Evolutionary conservation across 92 coral and sea anemone species (phyloP).

Genomic region (Epizoanthus ramosus): DNA sequence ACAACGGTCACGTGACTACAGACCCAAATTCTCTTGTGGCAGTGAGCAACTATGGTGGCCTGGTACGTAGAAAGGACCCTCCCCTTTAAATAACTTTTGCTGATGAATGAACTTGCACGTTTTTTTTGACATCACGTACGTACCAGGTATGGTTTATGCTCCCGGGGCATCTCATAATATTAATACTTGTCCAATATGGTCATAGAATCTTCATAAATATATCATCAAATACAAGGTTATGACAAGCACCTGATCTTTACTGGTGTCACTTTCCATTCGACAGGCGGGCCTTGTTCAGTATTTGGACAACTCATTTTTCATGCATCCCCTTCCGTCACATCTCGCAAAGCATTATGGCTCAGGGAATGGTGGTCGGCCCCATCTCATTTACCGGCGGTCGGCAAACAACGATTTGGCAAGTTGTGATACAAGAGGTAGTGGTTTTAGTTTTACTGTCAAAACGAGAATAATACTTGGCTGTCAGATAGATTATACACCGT

Average conservation of each 20-base stretch:
- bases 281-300: constrained; percentile 75
- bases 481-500: too few relatives aligned
- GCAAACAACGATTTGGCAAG: constrained; percentile 26
- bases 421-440: neutral
- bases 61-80: constrained; percentile 63
- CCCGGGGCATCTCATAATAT: too few relatives aligned
- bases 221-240: neutral
- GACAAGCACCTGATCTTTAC: neutral
- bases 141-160: too few relatives aligned
- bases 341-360: constrained; percentile 66
- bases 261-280: neutral
- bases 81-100: too few relatives aligned
- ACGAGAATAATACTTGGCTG: neutral
- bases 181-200: too few relatives aligned
- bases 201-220: too few relatives aligned
- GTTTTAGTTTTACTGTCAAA: neutral
- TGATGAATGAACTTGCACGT: too few relatives aligned
- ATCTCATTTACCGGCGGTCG: constrained; percentile 68
- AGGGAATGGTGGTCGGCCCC: constrained; percentile 69
- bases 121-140: too few relatives aligned
- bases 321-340: constrained; percentile 86
- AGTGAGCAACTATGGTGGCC: constrained; percentile 74
- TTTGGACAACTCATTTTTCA: constrained; percentile 60
- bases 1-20: constrained; percentile 82
- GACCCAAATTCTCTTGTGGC: constrained; percentile 86